Evolutionary conservation across 2,113 vertebrate genomes (phyloP).

Genomic region (Halcyon senegalensis): DNA sequence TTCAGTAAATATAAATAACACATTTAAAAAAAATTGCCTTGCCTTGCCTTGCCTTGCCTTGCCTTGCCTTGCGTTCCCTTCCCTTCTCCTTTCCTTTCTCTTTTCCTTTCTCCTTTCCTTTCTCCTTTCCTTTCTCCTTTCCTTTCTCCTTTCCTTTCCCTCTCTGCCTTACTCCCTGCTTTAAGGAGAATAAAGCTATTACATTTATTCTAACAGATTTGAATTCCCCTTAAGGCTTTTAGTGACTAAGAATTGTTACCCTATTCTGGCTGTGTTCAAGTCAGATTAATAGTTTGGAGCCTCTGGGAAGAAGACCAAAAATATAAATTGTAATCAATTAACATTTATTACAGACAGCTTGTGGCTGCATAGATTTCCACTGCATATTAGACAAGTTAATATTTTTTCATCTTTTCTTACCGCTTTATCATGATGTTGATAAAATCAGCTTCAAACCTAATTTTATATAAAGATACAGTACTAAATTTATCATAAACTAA

Average conservation of each 20-base stretch:
- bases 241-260: slow-evolving; percentile 15
- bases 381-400: slow-evolving; percentile 20
- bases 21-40: neutral
- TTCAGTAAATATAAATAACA: neutral
- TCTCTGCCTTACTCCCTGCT: neutral
- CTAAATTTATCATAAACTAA: neutral
- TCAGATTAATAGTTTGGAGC: slow-evolving; percentile 37
- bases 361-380: slow-evolving; percentile 40
- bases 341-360: slow-evolving; percentile 50
- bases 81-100: too few species aligned
- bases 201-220: neutral
- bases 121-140: too few species aligned
- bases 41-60: too few species aligned
- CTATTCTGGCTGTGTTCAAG: neutral
- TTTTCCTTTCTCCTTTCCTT: too few species aligned
- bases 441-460: neutral
- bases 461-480: neutral
- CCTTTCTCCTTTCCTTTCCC: neutral
- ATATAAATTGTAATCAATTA: slow-evolving; percentile 62
- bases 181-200: neutral
- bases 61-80: too few species aligned
- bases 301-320: slow-evolving; percentile 52
- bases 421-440: neutral
- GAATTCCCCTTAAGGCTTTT: neutral
- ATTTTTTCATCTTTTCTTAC: slow-evolving; percentile 1